Base-by-base conservation (phyloP, 1,140 invertebrate genomes). In the Drosophila willistoni region DNA sequence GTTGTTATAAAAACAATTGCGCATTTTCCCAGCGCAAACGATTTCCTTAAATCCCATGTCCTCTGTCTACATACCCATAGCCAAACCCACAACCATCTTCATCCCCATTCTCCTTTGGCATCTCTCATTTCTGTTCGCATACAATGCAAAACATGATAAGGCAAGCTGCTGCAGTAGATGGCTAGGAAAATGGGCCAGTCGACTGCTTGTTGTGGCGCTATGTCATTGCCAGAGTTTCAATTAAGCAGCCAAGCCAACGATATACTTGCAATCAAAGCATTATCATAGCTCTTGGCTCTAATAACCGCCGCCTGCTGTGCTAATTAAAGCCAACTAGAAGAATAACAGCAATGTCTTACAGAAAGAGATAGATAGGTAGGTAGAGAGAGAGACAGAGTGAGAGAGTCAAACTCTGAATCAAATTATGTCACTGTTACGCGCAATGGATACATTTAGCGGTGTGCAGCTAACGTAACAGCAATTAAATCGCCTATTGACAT, bases 371-470 rank as follows among this genome's bases (percentile, higher is more conserved):
- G 6, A 29, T 7, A 29, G 29, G 3, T 5, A 6, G 29, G 1
- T 6, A 29, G 29, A 29, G 29, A 29, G 29, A 29, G 29, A 29
- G 5, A 29, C n/a, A n/a, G n/a, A n/a, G n/a, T n/a, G 5, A 29
- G 6, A 41, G 59, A 22, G 13, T 7, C 29, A 41, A 61, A 67
- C 51, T 34, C 22, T 34, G n/a, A 60, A 60, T 65, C 78, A 81
- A 89, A 89, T 89, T 89, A 89, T 89, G 84, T 89, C 84, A 89
- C 84, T 89, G 84, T 89, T 79, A 89, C 84, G 84, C 84, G 84
- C 85, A 65, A 84, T 89, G 85, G 61, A 71, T 84, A 68, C 80
- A 77, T 77, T 72, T 68, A 80, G 74, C 74, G 77, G 74, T 89
- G 75, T 68, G 44, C 56, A 51, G 44, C 68, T 83, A 79, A 74